Base-by-base conservation (phyloP, 2,888 invertebrate species). In the Volucella inflata region DNA sequence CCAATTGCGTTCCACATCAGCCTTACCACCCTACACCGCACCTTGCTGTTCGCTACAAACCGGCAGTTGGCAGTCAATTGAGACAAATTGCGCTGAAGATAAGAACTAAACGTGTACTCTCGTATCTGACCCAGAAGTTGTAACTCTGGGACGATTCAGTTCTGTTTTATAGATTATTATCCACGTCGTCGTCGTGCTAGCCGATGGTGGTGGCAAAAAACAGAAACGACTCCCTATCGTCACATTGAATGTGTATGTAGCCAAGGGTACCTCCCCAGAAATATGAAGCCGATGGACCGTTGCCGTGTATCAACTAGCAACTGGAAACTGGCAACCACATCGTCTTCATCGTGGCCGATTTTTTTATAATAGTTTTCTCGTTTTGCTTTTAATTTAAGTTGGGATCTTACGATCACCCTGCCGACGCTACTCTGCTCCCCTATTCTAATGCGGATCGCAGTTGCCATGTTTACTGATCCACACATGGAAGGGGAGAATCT, bases 401-500 rank as follows among this genome's bases (percentile, higher is more conserved):
- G 62, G 64, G 67, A 51, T 68, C 51, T 17, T 44, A 59, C 17
- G 76, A 50, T 57, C 9, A n/a, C 17, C 55, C 42, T 68, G 21
- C 36, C 14, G 38, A 38, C 38, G 64, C 57, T 55, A 8, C 57
- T 14, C 14, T 60, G 51, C 67, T 48, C 40, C 21, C 38, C 79
- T 42, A 38, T 44, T 53, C 57, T 40, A 64, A n/a, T 36, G n/a
- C 16, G n/a, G 12, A 30, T 30, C 40, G 44, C 44, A 62, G 48
- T 60, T 75, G 67, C 80, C 84, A 84, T 84, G 80, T 84, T 84
- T 84, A 84, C 62, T 80, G 84, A 76, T 80, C 67, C 80, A 71
- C 84, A 80, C 84, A 84, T 84, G 84, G 84, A 84, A 71, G 64
- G 65, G 51, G 36, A 59, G 11, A 50, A 62, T 46, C 78, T 64